Evolutionary conservation across 1,140 invertebrate genomes (phyloP).

Genomic region (Hetaerina americana): DNA sequence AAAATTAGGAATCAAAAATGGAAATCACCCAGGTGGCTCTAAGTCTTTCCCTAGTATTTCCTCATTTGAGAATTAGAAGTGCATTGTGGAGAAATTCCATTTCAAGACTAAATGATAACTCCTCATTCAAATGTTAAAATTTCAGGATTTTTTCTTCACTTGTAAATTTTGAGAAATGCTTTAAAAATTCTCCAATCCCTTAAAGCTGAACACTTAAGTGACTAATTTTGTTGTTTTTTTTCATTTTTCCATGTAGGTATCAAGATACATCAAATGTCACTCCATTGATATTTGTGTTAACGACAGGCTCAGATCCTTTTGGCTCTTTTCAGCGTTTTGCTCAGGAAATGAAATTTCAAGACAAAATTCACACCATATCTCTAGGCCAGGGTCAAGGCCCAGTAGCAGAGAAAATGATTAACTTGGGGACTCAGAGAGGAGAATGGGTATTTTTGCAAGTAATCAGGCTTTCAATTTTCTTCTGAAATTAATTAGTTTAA

Average conservation of each 20-base stretch:
- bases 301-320: slow-evolving; percentile 83
- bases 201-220: no score
- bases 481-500: slow-evolving; percentile 18
- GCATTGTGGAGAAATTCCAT: no score
- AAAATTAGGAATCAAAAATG: no score
- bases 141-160: no score
- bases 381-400: slow-evolving; percentile 82
- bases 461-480: slow-evolving; percentile 5
- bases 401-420: slow-evolving; percentile 67
- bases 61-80: no score
- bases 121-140: no score
- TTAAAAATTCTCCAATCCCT: no score
- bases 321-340: slow-evolving; percentile 65
- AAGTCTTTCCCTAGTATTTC: no score
- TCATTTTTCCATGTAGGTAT: slow-evolving; percentile 37
- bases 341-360: slow-evolving; percentile 57
- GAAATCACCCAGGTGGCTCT: no score
- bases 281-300: slow-evolving; percentile 81
- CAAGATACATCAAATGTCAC: slow-evolving; percentile 54
- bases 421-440: slow-evolving; percentile 49
- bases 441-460: slow-evolving; percentile 74
- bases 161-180: no score
- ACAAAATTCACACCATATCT: slow-evolving; percentile 70
- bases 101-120: no score
- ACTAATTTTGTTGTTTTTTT: background rate